Conservation (phyloP, 2,113 vertebrate species). For the Thalassoma bifasciatum region DNA sequence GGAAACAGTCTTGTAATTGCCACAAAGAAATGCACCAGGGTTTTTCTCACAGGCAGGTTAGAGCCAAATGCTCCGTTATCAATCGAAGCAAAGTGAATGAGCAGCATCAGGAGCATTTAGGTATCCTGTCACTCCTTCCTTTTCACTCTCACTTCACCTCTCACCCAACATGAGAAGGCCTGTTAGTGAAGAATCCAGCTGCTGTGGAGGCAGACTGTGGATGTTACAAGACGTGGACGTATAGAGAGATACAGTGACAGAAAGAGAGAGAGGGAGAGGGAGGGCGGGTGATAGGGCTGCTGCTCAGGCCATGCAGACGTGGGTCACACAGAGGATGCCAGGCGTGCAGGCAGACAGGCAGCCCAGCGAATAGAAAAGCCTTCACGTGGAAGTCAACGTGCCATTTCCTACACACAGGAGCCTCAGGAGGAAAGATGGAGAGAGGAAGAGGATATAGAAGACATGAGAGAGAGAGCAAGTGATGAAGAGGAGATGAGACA, state of each 20-base stretch:
- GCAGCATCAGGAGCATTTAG: constrained; percentile 20
- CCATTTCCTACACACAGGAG: constrained; percentile 30
- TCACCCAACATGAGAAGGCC: background rate
- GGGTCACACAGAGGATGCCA: constrained; percentile 51
- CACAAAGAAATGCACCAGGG: constrained; percentile 42
- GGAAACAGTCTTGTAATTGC: constrained; percentile 51
- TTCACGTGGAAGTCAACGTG: constrained; percentile 75
- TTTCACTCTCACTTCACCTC: constrained; percentile 4
- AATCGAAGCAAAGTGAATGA: constrained; percentile 65
- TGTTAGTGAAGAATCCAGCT: constrained; percentile 8
- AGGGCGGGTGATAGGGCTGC: constrained; percentile 35
- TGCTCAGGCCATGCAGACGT: constrained; percentile 52
- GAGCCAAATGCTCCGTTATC: constrained; percentile 29
- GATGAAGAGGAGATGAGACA: background rate
- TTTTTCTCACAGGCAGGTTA: constrained; percentile 47
- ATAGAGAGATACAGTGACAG: background rate
- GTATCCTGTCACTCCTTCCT: background rate
- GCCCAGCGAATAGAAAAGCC: constrained; percentile 34
- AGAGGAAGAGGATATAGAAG: constrained; percentile 11
- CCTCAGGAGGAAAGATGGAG: constrained; percentile 42
- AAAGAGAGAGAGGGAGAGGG: background rate
- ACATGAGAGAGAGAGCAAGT: constrained; percentile 2
- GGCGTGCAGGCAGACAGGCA: constrained; percentile 21
- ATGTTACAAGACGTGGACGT: constrained; percentile 5
- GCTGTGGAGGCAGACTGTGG: constrained; percentile 15